Evolutionary conservation across 1,140 invertebrate genomes (phyloP).

Genomic region (Caenorhabditis briggsae): DNA sequence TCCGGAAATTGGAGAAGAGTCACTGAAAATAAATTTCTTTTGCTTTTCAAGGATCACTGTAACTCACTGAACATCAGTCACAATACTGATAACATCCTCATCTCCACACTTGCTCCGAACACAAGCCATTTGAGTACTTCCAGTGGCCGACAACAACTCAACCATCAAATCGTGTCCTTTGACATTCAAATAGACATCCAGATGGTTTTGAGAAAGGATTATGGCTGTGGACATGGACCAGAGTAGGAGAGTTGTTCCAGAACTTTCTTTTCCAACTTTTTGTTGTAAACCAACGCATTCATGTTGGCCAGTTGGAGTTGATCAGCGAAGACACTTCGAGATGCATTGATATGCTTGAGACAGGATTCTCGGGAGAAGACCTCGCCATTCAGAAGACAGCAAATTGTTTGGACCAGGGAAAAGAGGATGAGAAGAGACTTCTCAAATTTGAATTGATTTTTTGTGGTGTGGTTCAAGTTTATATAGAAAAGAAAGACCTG

Average conservation of each 20-base stretch:
- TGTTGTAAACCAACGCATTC: background rate
- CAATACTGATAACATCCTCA: too few species aligned
- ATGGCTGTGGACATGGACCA: background rate
- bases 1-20: too few species aligned
- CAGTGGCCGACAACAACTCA: too few species aligned
- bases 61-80: too few species aligned
- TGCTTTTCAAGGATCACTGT: too few species aligned
- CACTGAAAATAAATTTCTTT: too few species aligned
- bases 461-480: too few species aligned
- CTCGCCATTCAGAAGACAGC: background rate
- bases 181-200: too few species aligned
- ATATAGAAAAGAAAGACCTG: too few species aligned
- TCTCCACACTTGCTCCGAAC: too few species aligned
- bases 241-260: slow-evolving; percentile 63
- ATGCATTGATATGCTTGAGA: background rate
- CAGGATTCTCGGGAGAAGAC: background rate
- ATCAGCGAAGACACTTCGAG: background rate
- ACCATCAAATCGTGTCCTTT: too few species aligned
- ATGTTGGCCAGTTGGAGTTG: background rate
- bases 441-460: background rate
- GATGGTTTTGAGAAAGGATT: background rate
- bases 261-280: background rate
- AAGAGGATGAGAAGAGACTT: background rate
- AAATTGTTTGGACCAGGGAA: background rate
- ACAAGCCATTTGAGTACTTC: too few species aligned